These are phyloP conservation scores for Potorous gilbertii DNA, from an alignment of 2,797 vertebrate species.

Conservation along the genomic window DNA sequence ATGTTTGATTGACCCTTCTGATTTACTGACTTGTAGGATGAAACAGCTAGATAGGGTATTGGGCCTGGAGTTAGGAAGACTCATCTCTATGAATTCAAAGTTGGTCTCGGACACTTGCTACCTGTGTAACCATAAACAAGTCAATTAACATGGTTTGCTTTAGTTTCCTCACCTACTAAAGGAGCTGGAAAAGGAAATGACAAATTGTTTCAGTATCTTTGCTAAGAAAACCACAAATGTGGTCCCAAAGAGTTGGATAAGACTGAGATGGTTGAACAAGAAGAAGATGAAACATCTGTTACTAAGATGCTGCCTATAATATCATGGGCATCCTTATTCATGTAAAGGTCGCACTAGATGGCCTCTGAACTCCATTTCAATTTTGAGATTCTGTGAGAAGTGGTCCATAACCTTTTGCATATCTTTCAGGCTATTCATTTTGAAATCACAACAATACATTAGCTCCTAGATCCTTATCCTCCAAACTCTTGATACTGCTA, in stretches of 20 bases:
- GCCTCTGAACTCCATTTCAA: neutral
- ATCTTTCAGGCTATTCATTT: neutral
- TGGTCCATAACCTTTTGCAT: neutral
- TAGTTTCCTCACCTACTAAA: neutral
- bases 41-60: neutral
- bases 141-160: neutral
- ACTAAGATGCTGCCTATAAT: neutral
- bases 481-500: neutral
- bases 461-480: neutral
- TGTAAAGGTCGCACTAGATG: neutral
- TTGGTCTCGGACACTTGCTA: neutral
- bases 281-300: neutral
- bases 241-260: neutral
- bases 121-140: neutral
- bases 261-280: neutral
- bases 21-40: neutral
- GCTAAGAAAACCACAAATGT: neutral
- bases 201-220: neutral
- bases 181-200: neutral
- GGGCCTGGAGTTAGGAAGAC: neutral
- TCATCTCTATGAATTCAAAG: neutral
- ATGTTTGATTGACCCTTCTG: neutral
- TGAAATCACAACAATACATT: neutral
- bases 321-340: neutral
- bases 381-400: neutral